A percentile compares a stretch with the other conserved stretches of the same genome.
These are phyloP conservation scores for Troides oblongomaculatus DNA, from an alignment of 2,888 invertebrate genomes.

Conservation along the genomic window DNA sequence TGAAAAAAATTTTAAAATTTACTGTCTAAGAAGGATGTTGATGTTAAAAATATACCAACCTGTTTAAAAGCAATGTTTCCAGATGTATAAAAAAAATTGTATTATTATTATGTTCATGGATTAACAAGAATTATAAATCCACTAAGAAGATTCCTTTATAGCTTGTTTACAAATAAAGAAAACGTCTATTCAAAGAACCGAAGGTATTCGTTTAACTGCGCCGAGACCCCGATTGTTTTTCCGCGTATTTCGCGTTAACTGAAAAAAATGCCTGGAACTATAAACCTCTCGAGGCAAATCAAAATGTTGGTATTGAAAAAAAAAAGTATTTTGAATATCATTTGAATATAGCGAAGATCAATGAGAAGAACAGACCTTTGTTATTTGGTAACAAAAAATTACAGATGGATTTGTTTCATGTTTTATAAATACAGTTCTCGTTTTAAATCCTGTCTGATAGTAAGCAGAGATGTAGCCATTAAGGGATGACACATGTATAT, in stretches of 20 bases:
- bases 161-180: constrained; percentile 19
- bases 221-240: constrained; percentile 10
- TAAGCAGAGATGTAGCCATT: too few species aligned
- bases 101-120: background rate
- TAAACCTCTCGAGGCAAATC: background rate
- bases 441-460: too few species aligned
- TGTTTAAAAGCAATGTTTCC: too few species aligned
- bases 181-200: background rate
- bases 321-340: background rate
- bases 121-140: background rate
- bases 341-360: background rate
- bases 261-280: background rate
- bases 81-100: background rate
- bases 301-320: background rate
- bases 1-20: too few species aligned
- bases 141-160: background rate
- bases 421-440: too few species aligned
- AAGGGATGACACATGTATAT: too few species aligned
- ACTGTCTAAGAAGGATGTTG: too few species aligned
- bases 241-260: constrained; percentile 7
- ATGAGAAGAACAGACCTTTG: too few species aligned
- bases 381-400: too few species aligned
- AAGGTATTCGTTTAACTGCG: constrained; percentile 1
- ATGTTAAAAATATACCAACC: too few species aligned
- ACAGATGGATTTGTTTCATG: too few species aligned